Base-by-base conservation (phyloP, 2,113 vertebrate genomes). In the Panthera leo region DNA sequence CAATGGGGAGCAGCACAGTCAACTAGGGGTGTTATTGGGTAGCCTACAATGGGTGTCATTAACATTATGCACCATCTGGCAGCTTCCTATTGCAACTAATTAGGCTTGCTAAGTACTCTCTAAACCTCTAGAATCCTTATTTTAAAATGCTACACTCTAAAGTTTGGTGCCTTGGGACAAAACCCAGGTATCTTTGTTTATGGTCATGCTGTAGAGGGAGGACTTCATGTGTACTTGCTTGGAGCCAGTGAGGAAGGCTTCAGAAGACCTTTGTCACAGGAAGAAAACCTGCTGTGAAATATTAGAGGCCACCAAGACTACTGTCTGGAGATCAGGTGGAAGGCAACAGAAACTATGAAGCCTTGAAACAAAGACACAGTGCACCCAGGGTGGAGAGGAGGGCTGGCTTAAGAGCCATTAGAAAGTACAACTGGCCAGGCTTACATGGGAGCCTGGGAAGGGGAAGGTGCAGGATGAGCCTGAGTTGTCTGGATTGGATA, bases 91-190 rank as follows among this genome's bases (percentile, higher is more conserved):
- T 73, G 15, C 29, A 67, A 92, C 36, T 36, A 71, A 86, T 71
- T 63, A 48, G 73, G 84, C 79, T 95, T 61, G 68, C 45, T 96
- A 93, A 96, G 86, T 65, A 78, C 53, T 25, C 10, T 23, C 15
- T 86, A 48, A 94, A 63, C 73, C 70, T 94, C 75, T 31, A n/a
- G 94, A 94, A 85, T 89, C 68, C 73, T 94, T 91, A 73, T 89
- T 95, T 92, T 45, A 92, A 87, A 93, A 93, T 51, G 34, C 8
- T 48, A 34, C 42, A 6, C 23, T 10, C 16, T 48, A n/a, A 55
- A 42, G 25, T 42, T 94, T 0, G 6, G 45, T 21, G 76, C 55
- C 53, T 68, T 18, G 34, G 73, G 93, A 73, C 39, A 73, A 65
- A 85, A 61, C 36, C 51, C 25, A 34, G n/a, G 39, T 63, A n/a